phyloP scores from a whole-genome alignment of 2,888 invertebrate species.

The Meteorus cinctellus region DNA sequence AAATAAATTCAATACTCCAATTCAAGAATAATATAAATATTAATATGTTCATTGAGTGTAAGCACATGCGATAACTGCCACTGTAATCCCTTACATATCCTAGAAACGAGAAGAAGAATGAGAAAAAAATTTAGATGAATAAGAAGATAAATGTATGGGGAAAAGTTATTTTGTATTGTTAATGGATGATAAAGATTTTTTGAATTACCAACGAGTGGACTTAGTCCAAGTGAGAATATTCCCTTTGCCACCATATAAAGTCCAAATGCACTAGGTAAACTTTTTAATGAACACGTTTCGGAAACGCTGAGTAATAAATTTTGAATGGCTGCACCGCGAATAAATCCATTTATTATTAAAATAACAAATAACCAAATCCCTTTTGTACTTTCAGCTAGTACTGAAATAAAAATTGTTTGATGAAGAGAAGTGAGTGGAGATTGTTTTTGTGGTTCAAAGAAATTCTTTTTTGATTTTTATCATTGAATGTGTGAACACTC shows the following conservation, averaged over 20 bases:
- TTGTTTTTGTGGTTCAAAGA: too few relatives aligned
- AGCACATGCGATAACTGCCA: constrained; percentile 66
- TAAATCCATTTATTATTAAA: constrained; percentile 85
- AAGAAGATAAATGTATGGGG: neutral
- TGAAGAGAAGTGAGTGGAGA: constrained; percentile 40
- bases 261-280: constrained; percentile 85
- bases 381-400: constrained; percentile 83
- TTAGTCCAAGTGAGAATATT: constrained; percentile 80
- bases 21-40: constrained; percentile 62
- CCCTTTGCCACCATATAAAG: constrained; percentile 86
- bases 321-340: constrained; percentile 85
- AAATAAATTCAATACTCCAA: constrained; percentile 60
- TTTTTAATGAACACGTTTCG: constrained; percentile 82
- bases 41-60: constrained; percentile 66
- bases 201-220: constrained; percentile 75
- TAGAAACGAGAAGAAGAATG: constrained; percentile 37
- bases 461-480: neutral
- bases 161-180: neutral
- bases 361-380: constrained; percentile 81
- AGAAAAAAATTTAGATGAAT: constrained; percentile 14
- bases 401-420: constrained; percentile 71
- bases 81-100: constrained; percentile 67
- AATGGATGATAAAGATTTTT: neutral
- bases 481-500: constrained; percentile 65
- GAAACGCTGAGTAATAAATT: constrained; percentile 87